Conservation (phyloP, 2,113 vertebrate genomes). For the Rhea pennata region DNA sequence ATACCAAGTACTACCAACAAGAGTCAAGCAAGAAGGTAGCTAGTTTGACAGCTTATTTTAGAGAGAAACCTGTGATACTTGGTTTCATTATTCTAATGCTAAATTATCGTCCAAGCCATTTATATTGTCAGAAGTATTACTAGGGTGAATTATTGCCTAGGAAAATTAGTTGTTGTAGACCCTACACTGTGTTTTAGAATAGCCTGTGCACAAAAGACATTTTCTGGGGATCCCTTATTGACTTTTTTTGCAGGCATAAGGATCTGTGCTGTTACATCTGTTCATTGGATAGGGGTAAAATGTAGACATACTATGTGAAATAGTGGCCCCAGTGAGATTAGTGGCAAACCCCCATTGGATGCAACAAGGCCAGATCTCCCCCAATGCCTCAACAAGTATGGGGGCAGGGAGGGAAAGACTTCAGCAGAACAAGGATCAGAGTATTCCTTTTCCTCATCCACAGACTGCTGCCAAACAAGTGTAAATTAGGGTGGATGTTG, state of each 20-base stretch:
- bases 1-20: conserved; percentile 74
- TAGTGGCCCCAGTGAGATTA: neutral
- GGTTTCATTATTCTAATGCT: neutral
- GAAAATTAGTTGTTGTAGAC: neutral
- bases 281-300: neutral
- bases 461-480: neutral
- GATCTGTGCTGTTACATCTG: neutral
- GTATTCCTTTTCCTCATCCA: neutral
- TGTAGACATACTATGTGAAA: neutral
- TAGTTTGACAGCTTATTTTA: neutral
- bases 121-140: neutral
- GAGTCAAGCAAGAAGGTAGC: conserved; percentile 84
- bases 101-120: neutral
- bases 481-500: neutral
- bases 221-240: neutral
- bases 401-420: neutral
- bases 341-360: neutral
- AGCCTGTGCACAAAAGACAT: neutral
- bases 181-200: neutral
- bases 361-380: neutral
- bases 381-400: neutral
- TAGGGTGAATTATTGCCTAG: neutral
- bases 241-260: neutral
- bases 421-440: neutral
- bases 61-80: neutral